Conservation (phyloP, 2,888 invertebrate genomes). For the Ochlodes sylvanus region DNA sequence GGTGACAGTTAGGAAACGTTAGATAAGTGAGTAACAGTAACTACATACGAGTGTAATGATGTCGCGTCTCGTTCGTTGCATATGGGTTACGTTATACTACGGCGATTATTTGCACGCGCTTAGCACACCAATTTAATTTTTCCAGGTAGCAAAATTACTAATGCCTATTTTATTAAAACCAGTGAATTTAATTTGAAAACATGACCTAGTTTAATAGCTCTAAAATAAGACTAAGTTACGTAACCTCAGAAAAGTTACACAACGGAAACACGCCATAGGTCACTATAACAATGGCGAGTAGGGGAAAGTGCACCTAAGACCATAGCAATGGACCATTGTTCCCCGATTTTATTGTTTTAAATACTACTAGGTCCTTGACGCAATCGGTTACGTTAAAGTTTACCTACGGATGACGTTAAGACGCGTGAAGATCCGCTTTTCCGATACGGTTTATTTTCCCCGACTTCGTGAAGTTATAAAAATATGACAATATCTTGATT, state of each 20-base stretch:
- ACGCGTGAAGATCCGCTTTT: conserved; percentile 37
- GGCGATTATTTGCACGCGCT: background rate
- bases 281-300: conserved; percentile 71
- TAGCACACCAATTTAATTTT: background rate
- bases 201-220: conserved; percentile 4
- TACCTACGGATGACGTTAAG: conserved; percentile 30
- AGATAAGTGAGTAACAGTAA: conserved; percentile 69
- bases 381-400: conserved; percentile 55
- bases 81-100: conserved; percentile 48
- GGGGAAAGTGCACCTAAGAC: conserved; percentile 79
- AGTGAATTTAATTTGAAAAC: background rate
- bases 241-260: conserved; percentile 21
- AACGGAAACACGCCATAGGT: conserved; percentile 55
- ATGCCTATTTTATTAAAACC: background rate
- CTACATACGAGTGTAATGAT: conserved; percentile 52
- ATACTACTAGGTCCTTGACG: conserved; percentile 71
- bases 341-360: conserved; percentile 73
- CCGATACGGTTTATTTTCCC: conserved; percentile 14
- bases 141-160: too few relatives aligned
- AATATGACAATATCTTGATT: too few relatives aligned
- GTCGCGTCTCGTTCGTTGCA: conserved; percentile 66
- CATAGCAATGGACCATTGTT: conserved; percentile 66
- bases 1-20: conserved; percentile 75
- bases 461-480: too few relatives aligned
- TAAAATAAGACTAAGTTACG: conserved; percentile 33